Base-by-base conservation (phyloP, 1,140 invertebrate genomes). In the Charaxes varanes region DNA sequence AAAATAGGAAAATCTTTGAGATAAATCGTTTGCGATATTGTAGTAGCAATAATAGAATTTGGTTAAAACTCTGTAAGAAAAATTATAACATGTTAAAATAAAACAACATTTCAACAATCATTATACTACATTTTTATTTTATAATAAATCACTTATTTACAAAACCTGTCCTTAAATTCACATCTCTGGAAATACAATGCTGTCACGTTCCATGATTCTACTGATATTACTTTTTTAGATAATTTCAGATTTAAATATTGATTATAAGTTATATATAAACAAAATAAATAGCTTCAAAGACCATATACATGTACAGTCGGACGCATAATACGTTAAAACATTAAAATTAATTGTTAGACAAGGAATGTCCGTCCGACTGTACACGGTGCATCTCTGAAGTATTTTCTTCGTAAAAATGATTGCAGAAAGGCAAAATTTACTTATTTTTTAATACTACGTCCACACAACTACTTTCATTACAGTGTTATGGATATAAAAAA, bases 61-160 rank as follows among this genome's bases (percentile, higher is more conserved):
- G n/a, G n/a, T n/a, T n/a, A n/a, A n/a, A n/a, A n/a, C n/a, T n/a
- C n/a, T n/a, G n/a, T 3, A 7, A 17, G 7, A 31, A 31, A 14
- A 17, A 7, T 22, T 2, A 3, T 22, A 2, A 8, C 8, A 7
- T 1, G 8, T 40, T 11, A 10, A 44, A 44, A 58, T 44, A 35
- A 79, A 79, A 69, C 26, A 53, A 49, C 15, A 56, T 57, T 53
- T 67, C 61, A 57, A 73, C 70, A 73, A 73, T 73, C 72, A 73
- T 79, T 71, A 69, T 64, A 68, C 65, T 77, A 72, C 59, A 60
- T 60, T 79, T n/a, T 72, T 77, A 76, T 74, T 80, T 70, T 66
- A 71, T 63, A 60, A 60, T 71, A 72, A 62, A 62, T n/a, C 58
- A 62, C 59, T 54, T 81, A 81, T 81, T 60, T 81, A 79, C 73